Evolutionary conservation across 2,888 invertebrate species (phyloP).

Genomic region (Lissocephala sabroskyi): DNA sequence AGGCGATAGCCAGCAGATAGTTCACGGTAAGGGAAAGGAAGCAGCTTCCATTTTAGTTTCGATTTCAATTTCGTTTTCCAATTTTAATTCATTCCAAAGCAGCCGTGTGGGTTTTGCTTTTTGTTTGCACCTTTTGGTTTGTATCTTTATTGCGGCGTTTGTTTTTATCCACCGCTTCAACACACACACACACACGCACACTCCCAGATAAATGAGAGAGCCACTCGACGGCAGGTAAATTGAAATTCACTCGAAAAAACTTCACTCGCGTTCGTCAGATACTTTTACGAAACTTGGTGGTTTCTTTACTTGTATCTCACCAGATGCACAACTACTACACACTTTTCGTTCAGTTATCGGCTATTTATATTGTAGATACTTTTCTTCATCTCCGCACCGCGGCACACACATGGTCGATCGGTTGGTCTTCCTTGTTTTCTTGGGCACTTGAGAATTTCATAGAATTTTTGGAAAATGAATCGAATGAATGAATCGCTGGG

Average conservation of each 20-base stretch:
- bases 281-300: constrained; percentile 46
- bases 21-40: too few species aligned
- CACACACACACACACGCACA: constrained; percentile 21
- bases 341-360: constrained; percentile 42
- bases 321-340: constrained; percentile 31
- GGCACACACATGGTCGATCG: constrained; percentile 27
- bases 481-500: too few species aligned
- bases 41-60: too few species aligned
- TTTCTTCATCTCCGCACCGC: constrained; percentile 14
- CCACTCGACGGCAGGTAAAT: constrained; percentile 22
- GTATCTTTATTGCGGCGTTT: constrained; percentile 59
- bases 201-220: constrained; percentile 3
- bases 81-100: too few species aligned
- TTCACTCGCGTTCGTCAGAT: constrained; percentile 40
- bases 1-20: not conserved
- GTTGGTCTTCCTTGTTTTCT: too few species aligned
- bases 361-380: constrained; percentile 49
- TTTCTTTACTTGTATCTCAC: constrained; percentile 31
- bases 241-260: constrained; percentile 51
- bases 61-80: not conserved
- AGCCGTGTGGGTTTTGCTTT: constrained; percentile 27
- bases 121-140: constrained; percentile 50
- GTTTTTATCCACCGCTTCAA: constrained; percentile 59
- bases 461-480: too few species aligned
- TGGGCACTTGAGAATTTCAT: too few species aligned